Percentiles rank a stretch among this genome's conserved stretches.
phyloP scores from a whole-genome alignment of 1,140 invertebrate species.

The Dufourea novaeangliae region DNA sequence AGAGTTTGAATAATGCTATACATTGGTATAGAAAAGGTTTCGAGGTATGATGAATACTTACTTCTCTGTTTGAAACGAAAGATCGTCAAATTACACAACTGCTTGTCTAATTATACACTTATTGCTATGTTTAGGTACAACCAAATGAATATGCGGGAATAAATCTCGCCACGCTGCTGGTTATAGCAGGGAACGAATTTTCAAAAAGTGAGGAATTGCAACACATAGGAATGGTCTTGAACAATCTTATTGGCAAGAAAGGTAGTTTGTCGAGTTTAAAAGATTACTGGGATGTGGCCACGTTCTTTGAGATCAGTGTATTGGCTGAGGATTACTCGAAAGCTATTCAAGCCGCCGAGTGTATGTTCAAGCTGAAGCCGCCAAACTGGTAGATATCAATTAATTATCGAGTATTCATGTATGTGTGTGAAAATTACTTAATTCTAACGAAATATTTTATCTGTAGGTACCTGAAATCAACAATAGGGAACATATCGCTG shows the following conservation, averaged over 20 bases:
- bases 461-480: slow-evolving; percentile 95
- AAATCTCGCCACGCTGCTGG: slow-evolving; percentile 97
- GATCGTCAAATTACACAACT: not conserved
- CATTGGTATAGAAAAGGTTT: slow-evolving; percentile 99
- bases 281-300: slow-evolving; percentile 99
- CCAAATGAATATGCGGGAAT: slow-evolving; percentile 99
- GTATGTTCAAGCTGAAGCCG: slow-evolving; percentile 99
- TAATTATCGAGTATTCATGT: not conserved
- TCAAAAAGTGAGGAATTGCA: slow-evolving; percentile 94
- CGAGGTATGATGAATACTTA: slow-evolving; percentile 80
- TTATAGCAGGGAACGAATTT: slow-evolving; percentile 98
- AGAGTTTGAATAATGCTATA: slow-evolving; percentile 95
- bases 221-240: slow-evolving; percentile 96
- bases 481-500: slow-evolving; percentile 97
- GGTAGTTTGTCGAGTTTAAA: slow-evolving; percentile 95
- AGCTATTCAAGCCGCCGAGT: slow-evolving; percentile 98
- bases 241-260: slow-evolving; percentile 99
- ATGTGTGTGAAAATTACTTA: not conserved
- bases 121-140: slow-evolving; percentile 86
- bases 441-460: slow-evolving; percentile 13
- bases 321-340: slow-evolving; percentile 98
- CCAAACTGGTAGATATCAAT: slow-evolving; percentile 91
- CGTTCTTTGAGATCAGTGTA: slow-evolving; percentile 99
- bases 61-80: not conserved
- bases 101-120: slow-evolving; percentile 18